Percentiles rank a stretch among this genome's conserved stretches.
Conservation (phyloP, 1,140 invertebrate genomes). For the Theocolax elegans region DNA sequence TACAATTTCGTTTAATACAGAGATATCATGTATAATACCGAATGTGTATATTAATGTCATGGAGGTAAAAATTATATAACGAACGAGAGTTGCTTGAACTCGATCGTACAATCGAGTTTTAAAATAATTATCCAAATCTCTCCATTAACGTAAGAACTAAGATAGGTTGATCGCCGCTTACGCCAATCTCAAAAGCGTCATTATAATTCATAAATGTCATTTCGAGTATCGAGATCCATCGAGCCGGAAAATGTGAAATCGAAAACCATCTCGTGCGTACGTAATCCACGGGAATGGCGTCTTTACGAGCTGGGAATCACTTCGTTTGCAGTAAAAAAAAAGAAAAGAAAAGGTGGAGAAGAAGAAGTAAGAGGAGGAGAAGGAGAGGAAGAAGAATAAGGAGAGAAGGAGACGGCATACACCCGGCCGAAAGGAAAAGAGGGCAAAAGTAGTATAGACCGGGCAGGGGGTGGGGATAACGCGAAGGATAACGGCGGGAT, state of each 20-base stretch:
- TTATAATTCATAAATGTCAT: conserved; percentile 2
- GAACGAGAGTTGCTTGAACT: not conserved
- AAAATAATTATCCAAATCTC: not conserved
- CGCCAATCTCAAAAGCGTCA: not conserved
- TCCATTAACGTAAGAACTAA: no score
- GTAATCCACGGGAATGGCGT: conserved; percentile 60
- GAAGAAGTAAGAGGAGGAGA: conserved; percentile 47
- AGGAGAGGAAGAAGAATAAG: conserved; percentile 56
- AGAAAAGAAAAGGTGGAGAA: conserved; percentile 18
- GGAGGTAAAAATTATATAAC: no score
- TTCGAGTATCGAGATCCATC: not conserved
- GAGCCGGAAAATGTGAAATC: conserved; percentile 33
- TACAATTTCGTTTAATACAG: no score
- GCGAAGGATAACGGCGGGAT: conserved; percentile 66
- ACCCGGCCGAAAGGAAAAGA: conserved; percentile 30
- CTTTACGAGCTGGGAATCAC: conserved; percentile 68
- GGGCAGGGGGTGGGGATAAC: conserved; percentile 59
- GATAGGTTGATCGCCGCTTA: no score
- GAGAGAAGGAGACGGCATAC: conserved; percentile 64
- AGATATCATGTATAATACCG: no score
- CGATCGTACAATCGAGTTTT: not conserved
- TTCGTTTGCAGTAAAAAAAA: conserved; percentile 67
- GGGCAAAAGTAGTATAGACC: conserved; percentile 47
- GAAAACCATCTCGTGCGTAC: conserved; percentile 23
- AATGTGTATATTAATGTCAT: no score